phyloP scores from a whole-genome alignment of 2,113 vertebrate genomes.

The Pelmatolapia mariae region DNA sequence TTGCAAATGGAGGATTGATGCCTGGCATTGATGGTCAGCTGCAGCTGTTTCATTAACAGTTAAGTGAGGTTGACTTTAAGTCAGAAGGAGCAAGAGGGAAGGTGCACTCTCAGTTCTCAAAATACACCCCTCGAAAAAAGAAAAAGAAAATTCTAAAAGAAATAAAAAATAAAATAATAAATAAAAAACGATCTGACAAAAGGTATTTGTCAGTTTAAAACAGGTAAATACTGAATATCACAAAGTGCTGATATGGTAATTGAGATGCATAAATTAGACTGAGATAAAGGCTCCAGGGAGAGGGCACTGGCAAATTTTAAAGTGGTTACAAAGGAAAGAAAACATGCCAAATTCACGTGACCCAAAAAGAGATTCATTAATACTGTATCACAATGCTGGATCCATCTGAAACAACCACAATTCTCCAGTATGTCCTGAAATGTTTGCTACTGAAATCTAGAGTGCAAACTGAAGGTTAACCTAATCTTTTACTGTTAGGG shows the following conservation, averaged over 20 bases:
- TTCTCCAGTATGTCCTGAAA: background rate
- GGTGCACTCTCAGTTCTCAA: slow-evolving; percentile 20
- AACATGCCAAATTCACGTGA: background rate
- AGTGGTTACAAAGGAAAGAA: background rate
- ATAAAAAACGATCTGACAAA: background rate
- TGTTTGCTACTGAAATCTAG: background rate
- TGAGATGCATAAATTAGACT: background rate
- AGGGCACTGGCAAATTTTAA: background rate
- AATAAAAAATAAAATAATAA: background rate
- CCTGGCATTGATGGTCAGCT: background rate
- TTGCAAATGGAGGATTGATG: background rate
- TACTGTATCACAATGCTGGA: background rate
- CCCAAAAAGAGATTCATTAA: background rate
- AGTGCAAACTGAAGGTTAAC: background rate
- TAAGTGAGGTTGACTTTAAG: slow-evolving; percentile 26
- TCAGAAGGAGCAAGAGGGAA: background rate
- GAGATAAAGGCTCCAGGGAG: background rate
- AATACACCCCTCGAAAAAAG: background rate
- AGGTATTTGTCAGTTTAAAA: background rate
- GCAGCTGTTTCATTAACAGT: slow-evolving; percentile 17
- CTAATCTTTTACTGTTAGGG: background rate
- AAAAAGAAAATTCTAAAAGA: background rate
- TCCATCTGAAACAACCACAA: slow-evolving; percentile 10
- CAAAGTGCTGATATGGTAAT: background rate
- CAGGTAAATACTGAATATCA: background rate